Percentiles rank a stretch among this genome's conserved stretches.
Evolutionary conservation across 2,797 vertebrate species (phyloP).

Genomic region (Bovichtus variegatus): DNA sequence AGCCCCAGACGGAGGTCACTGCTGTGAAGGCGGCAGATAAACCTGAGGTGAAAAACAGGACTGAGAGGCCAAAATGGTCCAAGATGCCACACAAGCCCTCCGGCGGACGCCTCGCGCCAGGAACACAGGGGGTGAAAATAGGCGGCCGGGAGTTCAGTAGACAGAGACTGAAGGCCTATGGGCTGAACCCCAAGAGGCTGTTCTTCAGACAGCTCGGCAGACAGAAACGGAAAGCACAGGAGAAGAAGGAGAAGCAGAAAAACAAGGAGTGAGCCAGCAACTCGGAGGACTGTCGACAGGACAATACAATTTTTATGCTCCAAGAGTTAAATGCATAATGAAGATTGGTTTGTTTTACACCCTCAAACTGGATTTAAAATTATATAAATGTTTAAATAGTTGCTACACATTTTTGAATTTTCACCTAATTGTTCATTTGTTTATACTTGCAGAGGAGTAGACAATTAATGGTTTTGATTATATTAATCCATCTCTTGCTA

Average conservation of each 20-base stretch:
- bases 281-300: background rate
- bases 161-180: constrained; percentile 90
- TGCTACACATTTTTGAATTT: background rate
- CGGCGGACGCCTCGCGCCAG: constrained; percentile 60
- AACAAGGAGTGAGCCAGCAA: constrained; percentile 47
- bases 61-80: constrained; percentile 56
- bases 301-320: background rate
- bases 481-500: background rate
- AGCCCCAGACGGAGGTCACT: background rate
- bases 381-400: background rate
- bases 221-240: constrained; percentile 76
- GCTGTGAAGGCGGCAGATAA: background rate
- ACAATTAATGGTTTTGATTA: background rate
- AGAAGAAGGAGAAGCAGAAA: constrained; percentile 74
- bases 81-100: constrained; percentile 69
- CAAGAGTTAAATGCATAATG: background rate
- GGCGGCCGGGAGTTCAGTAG: constrained; percentile 88
- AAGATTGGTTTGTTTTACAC: background rate
- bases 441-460: background rate
- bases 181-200: constrained; percentile 91
- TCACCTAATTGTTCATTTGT: background rate
- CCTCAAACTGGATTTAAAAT: background rate
- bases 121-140: constrained; percentile 80
- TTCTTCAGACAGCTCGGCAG: constrained; percentile 88
- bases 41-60: constrained; percentile 28